Evolutionary conservation across 1,140 invertebrate species (phyloP).

Genomic region (Trypoxylus dichotomus): DNA sequence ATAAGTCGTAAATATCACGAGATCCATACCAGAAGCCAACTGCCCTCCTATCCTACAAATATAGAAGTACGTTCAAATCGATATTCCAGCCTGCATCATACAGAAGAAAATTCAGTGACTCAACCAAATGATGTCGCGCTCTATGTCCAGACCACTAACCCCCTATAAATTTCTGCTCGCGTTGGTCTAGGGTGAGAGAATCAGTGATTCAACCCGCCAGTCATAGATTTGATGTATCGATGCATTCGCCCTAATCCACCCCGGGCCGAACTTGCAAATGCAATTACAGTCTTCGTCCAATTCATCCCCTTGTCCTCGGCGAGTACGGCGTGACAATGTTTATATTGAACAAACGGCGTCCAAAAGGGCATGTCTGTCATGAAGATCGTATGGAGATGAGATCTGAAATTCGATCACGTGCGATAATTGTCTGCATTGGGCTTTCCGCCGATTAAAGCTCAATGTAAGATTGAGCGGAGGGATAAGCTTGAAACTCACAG

Average conservation of each 20-base stretch:
- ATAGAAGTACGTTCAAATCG: neutral
- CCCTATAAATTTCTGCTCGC: neutral
- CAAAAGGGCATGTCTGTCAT: neutral
- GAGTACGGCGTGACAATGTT: slow-evolving; percentile 15
- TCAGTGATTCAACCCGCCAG: neutral
- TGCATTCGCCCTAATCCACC: neutral
- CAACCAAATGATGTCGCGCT: neutral
- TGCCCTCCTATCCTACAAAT: slow-evolving; percentile 23
- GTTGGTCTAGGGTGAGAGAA: neutral
- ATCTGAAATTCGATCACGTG: slow-evolving; percentile 25
- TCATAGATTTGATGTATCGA: slow-evolving; percentile 4
- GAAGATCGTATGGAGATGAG: neutral
- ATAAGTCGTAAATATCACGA: neutral
- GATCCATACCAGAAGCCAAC: neutral
- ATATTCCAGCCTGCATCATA: neutral
- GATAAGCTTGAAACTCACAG: neutral
- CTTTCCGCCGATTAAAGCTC: slow-evolving; percentile 7
- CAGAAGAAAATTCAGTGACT: neutral
- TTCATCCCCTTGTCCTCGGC: neutral
- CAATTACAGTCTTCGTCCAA: slow-evolving; percentile 14
- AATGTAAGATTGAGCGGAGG: slow-evolving; percentile 9
- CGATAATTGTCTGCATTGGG: neutral
- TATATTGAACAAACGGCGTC: neutral
- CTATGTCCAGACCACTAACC: neutral
- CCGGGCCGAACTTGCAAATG: neutral